These are phyloP conservation scores for Elephas maximus DNA, from an alignment of 2,113 vertebrate genomes.

Conservation along the genomic window DNA sequence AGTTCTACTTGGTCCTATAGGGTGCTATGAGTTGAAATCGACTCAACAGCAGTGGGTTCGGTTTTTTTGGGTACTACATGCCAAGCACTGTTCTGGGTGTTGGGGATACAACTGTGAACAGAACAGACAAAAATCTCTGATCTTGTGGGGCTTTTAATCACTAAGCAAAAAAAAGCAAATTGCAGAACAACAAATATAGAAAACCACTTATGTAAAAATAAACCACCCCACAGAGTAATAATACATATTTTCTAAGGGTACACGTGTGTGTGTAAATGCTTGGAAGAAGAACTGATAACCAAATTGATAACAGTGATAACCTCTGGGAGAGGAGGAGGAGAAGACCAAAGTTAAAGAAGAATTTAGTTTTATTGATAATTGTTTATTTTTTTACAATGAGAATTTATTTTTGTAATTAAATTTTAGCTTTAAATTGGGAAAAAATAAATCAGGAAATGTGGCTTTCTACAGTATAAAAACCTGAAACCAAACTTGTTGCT, in stretches of 20 bases:
- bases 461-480: not conserved
- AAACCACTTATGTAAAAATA: not conserved
- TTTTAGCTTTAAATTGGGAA: constrained; percentile 46
- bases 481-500: too few relatives aligned
- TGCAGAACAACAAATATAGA: not conserved
- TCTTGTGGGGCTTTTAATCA: not conserved
- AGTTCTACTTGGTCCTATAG: too few relatives aligned
- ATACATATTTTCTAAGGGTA: not conserved
- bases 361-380: not conserved
- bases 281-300: not conserved
- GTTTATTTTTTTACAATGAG: not conserved
- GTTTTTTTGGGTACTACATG: not conserved
- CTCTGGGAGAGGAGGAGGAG: not conserved
- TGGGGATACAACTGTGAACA: not conserved
- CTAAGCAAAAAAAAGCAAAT: not conserved
- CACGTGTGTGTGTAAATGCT: not conserved
- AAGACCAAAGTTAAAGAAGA: not conserved
- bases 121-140: not conserved
- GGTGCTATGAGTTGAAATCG: too few relatives aligned
- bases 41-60: too few relatives aligned
- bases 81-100: not conserved
- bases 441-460: not conserved
- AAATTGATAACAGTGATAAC: not conserved
- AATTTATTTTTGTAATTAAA: not conserved
- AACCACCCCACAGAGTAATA: not conserved